A percentile compares a stretch with the other conserved stretches of the same genome.
These are phyloP conservation scores for Mus pahari DNA, from an alignment of 2,113 vertebrate genomes.

Conservation along the genomic window DNA sequence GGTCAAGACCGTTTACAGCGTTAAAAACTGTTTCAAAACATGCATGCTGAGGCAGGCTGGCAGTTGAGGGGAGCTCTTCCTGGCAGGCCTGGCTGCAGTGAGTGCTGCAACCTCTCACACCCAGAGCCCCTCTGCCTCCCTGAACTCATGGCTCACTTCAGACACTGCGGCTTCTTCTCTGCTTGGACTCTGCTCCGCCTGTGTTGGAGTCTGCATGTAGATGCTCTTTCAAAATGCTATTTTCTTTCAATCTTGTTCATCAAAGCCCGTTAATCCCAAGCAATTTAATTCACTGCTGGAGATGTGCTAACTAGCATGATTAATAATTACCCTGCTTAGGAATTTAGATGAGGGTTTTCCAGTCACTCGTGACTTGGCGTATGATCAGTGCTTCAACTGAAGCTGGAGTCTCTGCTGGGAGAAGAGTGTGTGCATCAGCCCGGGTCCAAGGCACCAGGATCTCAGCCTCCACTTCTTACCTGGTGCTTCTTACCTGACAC, in stretches of 20 bases:
- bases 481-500: background rate
- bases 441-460: background rate
- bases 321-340: constrained; percentile 62
- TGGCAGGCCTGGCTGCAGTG: background rate
- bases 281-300: constrained; percentile 59
- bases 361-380: constrained; percentile 45
- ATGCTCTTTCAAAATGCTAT: background rate
- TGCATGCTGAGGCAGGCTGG: fast-evolving
- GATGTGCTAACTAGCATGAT: constrained; percentile 56
- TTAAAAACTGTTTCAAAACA: background rate
- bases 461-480: background rate
- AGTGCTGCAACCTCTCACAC: background rate
- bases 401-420: background rate
- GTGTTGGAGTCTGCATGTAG: constrained; percentile 18
- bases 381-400: background rate
- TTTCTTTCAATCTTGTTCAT: constrained; percentile 47
- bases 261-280: constrained; percentile 28
- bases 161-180: background rate
- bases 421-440: background rate
- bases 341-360: constrained; percentile 58
- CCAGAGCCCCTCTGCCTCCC: background rate
- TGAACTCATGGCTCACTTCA: background rate
- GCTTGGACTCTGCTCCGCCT: background rate
- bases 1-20: too few species aligned
- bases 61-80: background rate